Conservation (phyloP, 2,888 invertebrate species). For the Rotaria macrura region DNA sequence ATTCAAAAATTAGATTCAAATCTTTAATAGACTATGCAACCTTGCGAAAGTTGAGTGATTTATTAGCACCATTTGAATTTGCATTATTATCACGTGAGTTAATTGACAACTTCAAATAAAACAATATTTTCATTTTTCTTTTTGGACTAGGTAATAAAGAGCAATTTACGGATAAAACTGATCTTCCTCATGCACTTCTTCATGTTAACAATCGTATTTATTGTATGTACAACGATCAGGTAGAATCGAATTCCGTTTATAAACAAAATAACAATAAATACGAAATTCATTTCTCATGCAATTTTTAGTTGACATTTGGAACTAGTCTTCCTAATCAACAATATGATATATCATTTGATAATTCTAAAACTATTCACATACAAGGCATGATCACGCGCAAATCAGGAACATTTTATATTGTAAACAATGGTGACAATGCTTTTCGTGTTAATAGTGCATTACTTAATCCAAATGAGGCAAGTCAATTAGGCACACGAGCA, state of each 20-base stretch:
- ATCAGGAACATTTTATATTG: background rate
- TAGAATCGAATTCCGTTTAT: background rate
- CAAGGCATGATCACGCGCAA: background rate
- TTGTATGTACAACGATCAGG: background rate
- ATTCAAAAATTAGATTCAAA: too few relatives aligned
- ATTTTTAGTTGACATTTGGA: background rate
- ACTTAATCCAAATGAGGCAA: background rate
- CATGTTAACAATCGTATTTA: background rate
- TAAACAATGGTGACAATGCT: background rate
- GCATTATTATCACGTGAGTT: background rate
- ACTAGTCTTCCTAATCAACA: background rate
- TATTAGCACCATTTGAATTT: constrained; percentile 13
- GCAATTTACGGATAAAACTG: background rate
- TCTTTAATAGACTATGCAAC: background rate
- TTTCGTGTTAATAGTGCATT: constrained; percentile 8
- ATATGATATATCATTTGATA: background rate
- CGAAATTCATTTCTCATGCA: background rate
- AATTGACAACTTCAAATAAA: background rate
- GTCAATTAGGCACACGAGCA: background rate
- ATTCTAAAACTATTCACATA: background rate
- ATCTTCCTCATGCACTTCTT: background rate
- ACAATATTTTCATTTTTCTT: background rate
- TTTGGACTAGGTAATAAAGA: background rate
- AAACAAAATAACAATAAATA: too few relatives aligned
- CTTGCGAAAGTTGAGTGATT: background rate